Conservation (phyloP, 2,113 vertebrate genomes). For the Falcunculus frontatus region DNA sequence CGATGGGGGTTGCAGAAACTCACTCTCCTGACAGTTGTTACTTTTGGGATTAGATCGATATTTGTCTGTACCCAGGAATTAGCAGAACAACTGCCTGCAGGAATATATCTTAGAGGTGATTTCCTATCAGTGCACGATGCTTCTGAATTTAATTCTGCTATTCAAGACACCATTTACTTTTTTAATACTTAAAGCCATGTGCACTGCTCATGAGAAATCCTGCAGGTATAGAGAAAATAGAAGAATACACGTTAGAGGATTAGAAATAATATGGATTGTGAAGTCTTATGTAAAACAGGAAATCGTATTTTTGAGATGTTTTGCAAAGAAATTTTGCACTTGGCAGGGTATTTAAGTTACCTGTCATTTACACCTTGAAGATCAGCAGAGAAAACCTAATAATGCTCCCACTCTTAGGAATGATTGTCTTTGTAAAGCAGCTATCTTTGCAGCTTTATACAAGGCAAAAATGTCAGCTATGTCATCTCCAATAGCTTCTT, state of each 20-base stretch:
- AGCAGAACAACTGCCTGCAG: slow-evolving; percentile 24
- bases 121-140: background rate
- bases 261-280: slow-evolving; percentile 59
- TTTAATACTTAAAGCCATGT: slow-evolving; percentile 41
- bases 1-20: background rate
- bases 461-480: slow-evolving; percentile 36
- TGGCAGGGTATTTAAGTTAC: slow-evolving; percentile 53
- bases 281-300: slow-evolving; percentile 58
- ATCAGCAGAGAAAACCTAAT: slow-evolving; percentile 52
- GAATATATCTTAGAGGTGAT: slow-evolving; percentile 20
- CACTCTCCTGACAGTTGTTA: background rate
- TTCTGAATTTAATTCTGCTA: slow-evolving; percentile 51
- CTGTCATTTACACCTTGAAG: slow-evolving; percentile 50
- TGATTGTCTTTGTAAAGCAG: slow-evolving; percentile 46
- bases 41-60: slow-evolving; percentile 46
- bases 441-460: slow-evolving; percentile 32
- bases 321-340: slow-evolving; percentile 48
- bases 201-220: slow-evolving; percentile 37
- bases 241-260: slow-evolving; percentile 28
- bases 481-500: slow-evolving; percentile 42
- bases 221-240: slow-evolving; percentile 51
- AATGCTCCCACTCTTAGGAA: slow-evolving; percentile 41
- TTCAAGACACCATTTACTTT: slow-evolving; percentile 43
- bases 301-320: slow-evolving; percentile 12
- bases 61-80: slow-evolving; percentile 34